Percentiles rank a stretch among this genome's conserved stretches.
These are phyloP conservation scores for Nycteola revayana DNA, from an alignment of 2,888 invertebrate genomes.

Conservation along the genomic window DNA sequence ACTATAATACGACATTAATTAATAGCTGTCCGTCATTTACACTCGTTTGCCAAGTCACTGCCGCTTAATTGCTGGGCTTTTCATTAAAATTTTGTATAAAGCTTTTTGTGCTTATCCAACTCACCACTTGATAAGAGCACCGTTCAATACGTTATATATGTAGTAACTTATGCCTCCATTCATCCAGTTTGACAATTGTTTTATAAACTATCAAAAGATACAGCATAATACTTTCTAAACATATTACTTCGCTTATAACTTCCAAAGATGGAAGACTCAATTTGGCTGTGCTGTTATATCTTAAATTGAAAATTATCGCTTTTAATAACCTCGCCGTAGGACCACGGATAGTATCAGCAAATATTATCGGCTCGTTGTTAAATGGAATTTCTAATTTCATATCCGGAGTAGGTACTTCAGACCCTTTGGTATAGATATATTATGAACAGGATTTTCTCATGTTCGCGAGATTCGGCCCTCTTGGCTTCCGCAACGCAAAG, in stretches of 20 bases:
- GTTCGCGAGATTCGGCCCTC: conserved; percentile 12
- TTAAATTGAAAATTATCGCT: not conserved
- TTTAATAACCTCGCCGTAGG: not conserved
- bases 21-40: conserved; percentile 42
- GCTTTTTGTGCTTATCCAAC: too few species aligned
- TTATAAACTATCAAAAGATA: too few species aligned
- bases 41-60: conserved; percentile 49
- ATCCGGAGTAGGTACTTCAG: conserved; percentile 23
- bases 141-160: too few species aligned
- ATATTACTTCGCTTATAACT: too few species aligned
- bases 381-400: conserved; percentile 36
- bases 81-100: conserved; percentile 17
- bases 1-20: conserved; percentile 46
- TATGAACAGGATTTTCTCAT: too few species aligned
- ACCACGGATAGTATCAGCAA: not conserved
- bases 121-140: too few species aligned
- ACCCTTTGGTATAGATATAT: too few species aligned
- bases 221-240: too few species aligned
- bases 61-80: conserved; percentile 38
- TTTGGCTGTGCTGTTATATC: too few species aligned
- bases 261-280: too few species aligned
- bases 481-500: conserved; percentile 46
- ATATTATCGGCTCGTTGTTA: conserved; percentile 11
- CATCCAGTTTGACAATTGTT: too few species aligned
- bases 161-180: too few species aligned